phyloP scores from a whole-genome alignment of 2,113 vertebrate genomes.

The Labeo rohita region DNA sequence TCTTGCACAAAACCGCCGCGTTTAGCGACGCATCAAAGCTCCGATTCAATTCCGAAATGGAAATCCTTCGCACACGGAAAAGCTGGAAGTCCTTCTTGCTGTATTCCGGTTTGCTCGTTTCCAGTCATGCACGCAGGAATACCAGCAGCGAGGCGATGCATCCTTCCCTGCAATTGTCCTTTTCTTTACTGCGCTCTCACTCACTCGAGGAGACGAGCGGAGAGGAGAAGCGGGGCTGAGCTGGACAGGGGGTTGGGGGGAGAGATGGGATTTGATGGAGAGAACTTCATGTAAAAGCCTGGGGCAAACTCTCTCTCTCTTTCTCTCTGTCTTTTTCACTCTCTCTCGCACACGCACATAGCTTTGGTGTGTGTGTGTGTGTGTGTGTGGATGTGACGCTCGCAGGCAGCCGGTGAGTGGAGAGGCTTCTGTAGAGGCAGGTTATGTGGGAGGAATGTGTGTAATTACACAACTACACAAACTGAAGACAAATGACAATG shows the following conservation, averaged over 20 bases:
- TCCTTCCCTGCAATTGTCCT: slow-evolving; percentile 48
- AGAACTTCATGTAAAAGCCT: slow-evolving; percentile 57
- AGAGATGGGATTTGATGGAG: slow-evolving; percentile 54
- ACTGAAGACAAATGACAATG: slow-evolving; percentile 36
- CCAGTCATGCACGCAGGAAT: not conserved
- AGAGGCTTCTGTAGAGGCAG: slow-evolving; percentile 61
- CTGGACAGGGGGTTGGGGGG: slow-evolving; percentile 46
- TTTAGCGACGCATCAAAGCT: not conserved
- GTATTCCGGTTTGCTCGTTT: slow-evolving; percentile 12
- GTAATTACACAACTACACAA: slow-evolving; percentile 53
- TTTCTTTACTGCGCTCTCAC: slow-evolving; percentile 31
- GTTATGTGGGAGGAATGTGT: slow-evolving; percentile 66
- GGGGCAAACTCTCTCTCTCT: slow-evolving; percentile 53
- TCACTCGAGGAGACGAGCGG: slow-evolving; percentile 13
- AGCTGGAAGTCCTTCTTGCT: not conserved
- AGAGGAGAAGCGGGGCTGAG: slow-evolving; percentile 41
- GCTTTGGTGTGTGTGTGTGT: not conserved
- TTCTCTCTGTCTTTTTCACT: slow-evolving; percentile 47
- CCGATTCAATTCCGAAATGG: not conserved
- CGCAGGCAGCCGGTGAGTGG: slow-evolving; percentile 50
- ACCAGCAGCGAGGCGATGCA: slow-evolving; percentile 34
- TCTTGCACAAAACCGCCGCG: slow-evolving; percentile 7
- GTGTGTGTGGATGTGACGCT: slow-evolving; percentile 44
- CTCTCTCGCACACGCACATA: slow-evolving; percentile 44
- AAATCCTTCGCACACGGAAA: not conserved